These are phyloP conservation scores for Balanococcus diminutus DNA, from an alignment of 2,888 invertebrate species.

Conservation along the genomic window DNA sequence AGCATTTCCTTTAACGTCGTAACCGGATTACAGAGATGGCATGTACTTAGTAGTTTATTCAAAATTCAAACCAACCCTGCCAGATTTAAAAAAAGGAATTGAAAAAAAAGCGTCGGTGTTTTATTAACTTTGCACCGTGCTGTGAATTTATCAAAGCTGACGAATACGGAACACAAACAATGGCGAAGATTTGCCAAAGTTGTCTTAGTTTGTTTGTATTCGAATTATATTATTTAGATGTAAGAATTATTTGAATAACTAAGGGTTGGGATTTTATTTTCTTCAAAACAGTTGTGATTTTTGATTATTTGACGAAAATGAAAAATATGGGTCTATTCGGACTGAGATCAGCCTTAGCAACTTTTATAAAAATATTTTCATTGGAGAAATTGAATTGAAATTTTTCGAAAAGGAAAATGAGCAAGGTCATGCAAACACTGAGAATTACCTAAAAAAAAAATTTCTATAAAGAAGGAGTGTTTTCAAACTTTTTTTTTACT, in stretches of 20 bases:
- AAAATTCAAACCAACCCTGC: not conserved
- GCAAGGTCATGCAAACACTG: no score
- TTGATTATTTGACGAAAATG: no score
- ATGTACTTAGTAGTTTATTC: not conserved
- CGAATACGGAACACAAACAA: not conserved
- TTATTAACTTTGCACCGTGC: not conserved
- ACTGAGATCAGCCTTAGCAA: no score
- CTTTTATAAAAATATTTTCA: no score
- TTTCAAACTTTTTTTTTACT: no score
- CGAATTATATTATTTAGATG: not conserved
- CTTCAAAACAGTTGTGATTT: no score
- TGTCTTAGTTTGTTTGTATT: not conserved
- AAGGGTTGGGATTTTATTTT: not conserved
- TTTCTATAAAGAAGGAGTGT: no score
- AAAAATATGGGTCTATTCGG: no score
- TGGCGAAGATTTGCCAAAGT: not conserved
- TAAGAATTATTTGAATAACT: not conserved
- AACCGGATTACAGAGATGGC: not conserved
- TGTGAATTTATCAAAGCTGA: not conserved
- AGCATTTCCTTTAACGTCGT: not conserved
- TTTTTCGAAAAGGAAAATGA: no score
- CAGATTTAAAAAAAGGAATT: not conserved
- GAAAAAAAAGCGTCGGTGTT: not conserved
- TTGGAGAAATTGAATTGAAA: no score
- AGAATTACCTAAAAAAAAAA: no score